Conservation (phyloP, 2,797 vertebrate species). For the Aldrovandia affinis region DNA sequence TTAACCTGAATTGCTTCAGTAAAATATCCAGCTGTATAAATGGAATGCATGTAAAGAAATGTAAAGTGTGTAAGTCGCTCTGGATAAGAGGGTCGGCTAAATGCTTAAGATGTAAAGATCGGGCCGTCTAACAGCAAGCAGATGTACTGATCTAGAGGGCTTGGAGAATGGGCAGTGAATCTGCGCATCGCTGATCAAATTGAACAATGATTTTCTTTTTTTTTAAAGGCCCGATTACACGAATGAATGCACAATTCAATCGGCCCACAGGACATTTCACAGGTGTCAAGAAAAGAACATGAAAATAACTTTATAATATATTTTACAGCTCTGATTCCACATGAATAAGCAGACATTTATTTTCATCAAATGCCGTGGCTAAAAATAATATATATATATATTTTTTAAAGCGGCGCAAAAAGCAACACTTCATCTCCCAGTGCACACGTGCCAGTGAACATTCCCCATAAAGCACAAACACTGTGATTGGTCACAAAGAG, state of each 20-base stretch:
- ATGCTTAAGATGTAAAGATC: too few species aligned
- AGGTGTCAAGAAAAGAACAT: background rate
- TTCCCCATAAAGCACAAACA: conserved; percentile 11
- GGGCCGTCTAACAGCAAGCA: too few species aligned
- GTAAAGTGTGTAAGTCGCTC: too few species aligned
- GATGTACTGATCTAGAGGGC: background rate
- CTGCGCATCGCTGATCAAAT: background rate
- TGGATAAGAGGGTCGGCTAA: too few species aligned
- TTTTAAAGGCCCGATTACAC: background rate
- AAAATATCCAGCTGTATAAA: too few species aligned
- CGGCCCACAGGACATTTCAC: background rate
- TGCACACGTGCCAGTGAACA: conserved; percentile 1
- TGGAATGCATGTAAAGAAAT: too few species aligned
- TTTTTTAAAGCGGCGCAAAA: background rate
- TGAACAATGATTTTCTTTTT: background rate
- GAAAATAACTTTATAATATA: too few species aligned
- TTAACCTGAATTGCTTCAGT: too few species aligned
- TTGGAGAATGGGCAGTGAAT: background rate
- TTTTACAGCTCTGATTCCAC: conserved; percentile 11
- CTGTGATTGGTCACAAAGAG: background rate
- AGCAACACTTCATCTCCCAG: background rate
- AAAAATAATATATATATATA: background rate
- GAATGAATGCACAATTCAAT: background rate
- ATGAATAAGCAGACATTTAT: background rate
- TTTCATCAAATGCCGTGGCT: background rate